Percentiles rank a stretch among this genome's conserved stretches.
These are phyloP conservation scores for Conus betulinus DNA, from an alignment of 1,140 invertebrate species.

Conservation along the genomic window DNA sequence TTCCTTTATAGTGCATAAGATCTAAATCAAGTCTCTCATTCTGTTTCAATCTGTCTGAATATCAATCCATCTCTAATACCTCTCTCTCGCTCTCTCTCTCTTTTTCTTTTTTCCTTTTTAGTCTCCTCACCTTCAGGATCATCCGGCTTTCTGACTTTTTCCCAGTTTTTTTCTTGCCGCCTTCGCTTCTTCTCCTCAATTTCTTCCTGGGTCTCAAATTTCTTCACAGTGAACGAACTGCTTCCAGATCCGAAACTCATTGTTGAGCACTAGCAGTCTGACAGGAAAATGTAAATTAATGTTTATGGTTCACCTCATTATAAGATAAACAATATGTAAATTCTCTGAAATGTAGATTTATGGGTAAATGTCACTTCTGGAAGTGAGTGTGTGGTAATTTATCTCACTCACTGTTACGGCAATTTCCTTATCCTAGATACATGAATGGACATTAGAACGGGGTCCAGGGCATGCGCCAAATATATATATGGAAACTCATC, in stretches of 20 bases:
- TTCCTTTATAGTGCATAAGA: too few relatives aligned
- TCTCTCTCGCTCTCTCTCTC: too few relatives aligned
- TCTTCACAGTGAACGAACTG: conserved; percentile 58
- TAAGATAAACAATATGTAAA: not conserved
- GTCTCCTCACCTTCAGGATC: conserved; percentile 86
- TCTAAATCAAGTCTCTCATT: too few relatives aligned
- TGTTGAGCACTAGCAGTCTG: not conserved
- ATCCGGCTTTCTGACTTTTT: conserved; percentile 90
- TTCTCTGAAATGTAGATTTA: too few relatives aligned
- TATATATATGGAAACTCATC: too few relatives aligned
- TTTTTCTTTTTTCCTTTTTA: not conserved
- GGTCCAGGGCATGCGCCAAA: too few relatives aligned
- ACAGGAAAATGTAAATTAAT: not conserved
- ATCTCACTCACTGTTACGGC: too few relatives aligned
- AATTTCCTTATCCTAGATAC: too few relatives aligned
- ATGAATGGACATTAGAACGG: too few relatives aligned
- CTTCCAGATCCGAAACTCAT: conserved; percentile 50
- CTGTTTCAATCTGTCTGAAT: too few relatives aligned
- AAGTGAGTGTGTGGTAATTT: not conserved
- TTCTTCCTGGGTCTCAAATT: conserved; percentile 93
- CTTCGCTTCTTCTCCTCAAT: conserved; percentile 85
- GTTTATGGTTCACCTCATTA: not conserved
- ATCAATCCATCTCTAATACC: too few relatives aligned
- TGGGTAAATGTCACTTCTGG: too few relatives aligned
- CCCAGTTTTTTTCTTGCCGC: conserved; percentile 96